Percentiles rank a stretch among this genome's conserved stretches.
phyloP scores from a whole-genome alignment of 2,113 vertebrate species.

The Cephalopholis sonnerati region DNA sequence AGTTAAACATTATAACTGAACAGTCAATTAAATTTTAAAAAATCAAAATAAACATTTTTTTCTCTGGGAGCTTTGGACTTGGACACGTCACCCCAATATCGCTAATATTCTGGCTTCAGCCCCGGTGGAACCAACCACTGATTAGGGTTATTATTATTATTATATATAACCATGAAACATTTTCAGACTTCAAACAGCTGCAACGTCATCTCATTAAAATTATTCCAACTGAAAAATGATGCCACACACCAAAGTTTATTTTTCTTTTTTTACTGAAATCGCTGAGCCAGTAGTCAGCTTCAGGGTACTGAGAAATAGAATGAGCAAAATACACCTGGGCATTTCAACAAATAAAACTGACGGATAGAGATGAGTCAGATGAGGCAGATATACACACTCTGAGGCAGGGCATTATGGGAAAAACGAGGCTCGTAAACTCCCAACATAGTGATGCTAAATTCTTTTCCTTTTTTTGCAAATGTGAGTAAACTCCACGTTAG shows the following conservation, averaged over 20 bases:
- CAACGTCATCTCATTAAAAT: too few species aligned
- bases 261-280: slow-evolving; percentile 81
- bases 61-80: too few species aligned
- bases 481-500: background rate
- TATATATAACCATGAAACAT: background rate
- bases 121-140: too few species aligned
- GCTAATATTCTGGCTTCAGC: too few species aligned
- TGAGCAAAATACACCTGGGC: slow-evolving; percentile 75
- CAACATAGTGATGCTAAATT: background rate
- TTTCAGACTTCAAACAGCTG: background rate
- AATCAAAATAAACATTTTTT: too few species aligned
- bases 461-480: background rate
- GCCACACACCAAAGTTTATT: slow-evolving; percentile 56
- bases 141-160: too few species aligned
- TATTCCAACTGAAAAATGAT: slow-evolving; percentile 21
- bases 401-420: slow-evolving; percentile 60
- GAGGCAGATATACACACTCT: slow-evolving; percentile 52
- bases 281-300: slow-evolving; percentile 70
- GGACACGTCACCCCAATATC: too few species aligned
- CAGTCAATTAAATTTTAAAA: too few species aligned
- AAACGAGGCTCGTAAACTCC: background rate
- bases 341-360: slow-evolving; percentile 73
- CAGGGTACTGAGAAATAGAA: slow-evolving; percentile 72
- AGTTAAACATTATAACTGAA: too few species aligned
- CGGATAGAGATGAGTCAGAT: slow-evolving; percentile 38